Evolutionary conservation across 2,888 invertebrate species (phyloP), one percentile per base, ranked within the genome.

Genomic region (Stratiomys singularior): DNA sequence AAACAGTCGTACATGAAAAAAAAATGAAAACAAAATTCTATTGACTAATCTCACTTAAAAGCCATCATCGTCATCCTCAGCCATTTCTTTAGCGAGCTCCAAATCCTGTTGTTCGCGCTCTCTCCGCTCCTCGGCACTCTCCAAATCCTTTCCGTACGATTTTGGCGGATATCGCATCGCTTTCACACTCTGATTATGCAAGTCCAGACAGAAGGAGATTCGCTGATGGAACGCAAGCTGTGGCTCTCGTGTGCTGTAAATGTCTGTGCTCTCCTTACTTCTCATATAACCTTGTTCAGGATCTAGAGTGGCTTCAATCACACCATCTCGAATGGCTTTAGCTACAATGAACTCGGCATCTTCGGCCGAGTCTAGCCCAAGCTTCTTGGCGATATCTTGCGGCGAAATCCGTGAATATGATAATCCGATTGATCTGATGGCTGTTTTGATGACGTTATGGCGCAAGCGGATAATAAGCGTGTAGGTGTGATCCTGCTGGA

Each of bases 151-250:
- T 23, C 98, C 98, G 88, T 99, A 99, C 0, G 98, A 97, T 85
- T 99, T 99, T 0, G 98, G 98, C 23, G 99, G 99, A 89, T 98
- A 99, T 81, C 99, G 92, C 97, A 99, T 98, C 0, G 99, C 99
- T 87, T 98, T 99, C 79, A 99, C 98, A 88, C 98, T 98, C 88
- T 98, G 98, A 87, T 99, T 99, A 85, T 99, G 98, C 81, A 99
- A 91, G 87, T 99, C 97, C 81, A 99, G 89, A 84, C 99, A 99
- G 87, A 99, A 99, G 1, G 95, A 94, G 83, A 99, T 98, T 82
- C 99, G 92, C 86, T 98, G 96, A 88, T 98, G 97, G 88, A 98
- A 98, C 78, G 98, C 97, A 80, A 97, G 88, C 84, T 98, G 94
- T 0, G 99, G 99, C 86, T 99, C 98, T 81, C 96, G 91, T 0